Conservation (phyloP, 2,888 invertebrate genomes). For the Exocentrus adspersus region DNA sequence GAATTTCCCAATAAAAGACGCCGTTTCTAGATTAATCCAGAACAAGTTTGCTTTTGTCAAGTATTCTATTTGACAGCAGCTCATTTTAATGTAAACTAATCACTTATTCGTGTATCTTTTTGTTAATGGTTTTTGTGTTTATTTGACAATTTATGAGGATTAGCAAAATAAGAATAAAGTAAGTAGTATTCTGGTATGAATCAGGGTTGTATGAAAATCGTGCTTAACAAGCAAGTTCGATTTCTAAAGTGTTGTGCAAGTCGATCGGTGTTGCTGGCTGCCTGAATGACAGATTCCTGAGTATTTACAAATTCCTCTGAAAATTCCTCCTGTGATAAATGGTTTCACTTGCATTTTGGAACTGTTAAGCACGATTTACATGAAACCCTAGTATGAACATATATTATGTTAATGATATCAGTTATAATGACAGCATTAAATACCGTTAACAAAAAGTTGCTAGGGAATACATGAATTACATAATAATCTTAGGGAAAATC, state of each 20-base stretch:
- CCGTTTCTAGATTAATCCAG: conserved; percentile 48
- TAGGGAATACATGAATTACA: conserved; percentile 7
- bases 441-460: conserved; percentile 16
- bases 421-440: neutral
- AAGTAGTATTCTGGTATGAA: too few relatives aligned
- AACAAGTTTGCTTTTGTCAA: conserved; percentile 25
- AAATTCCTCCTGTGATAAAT: too few relatives aligned
- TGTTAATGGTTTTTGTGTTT: neutral
- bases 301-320: too few relatives aligned
- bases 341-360: too few relatives aligned
- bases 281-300: too few relatives aligned
- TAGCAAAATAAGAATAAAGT: neutral
- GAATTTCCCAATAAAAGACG: conserved; percentile 54
- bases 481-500: conserved; percentile 6
- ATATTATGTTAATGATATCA: neutral
- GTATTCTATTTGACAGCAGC: conserved; percentile 12
- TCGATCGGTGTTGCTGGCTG: too few relatives aligned
- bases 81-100: conserved; percentile 9
- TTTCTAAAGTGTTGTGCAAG: too few relatives aligned
- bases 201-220: too few relatives aligned
- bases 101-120: conserved; percentile 10
- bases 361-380: too few relatives aligned
- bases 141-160: neutral
- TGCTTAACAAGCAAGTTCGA: too few relatives aligned
- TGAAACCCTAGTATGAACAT: too few relatives aligned